phyloP scores from a whole-genome alignment of 2,888 invertebrate species.

The Epirrhoe tristata region DNA sequence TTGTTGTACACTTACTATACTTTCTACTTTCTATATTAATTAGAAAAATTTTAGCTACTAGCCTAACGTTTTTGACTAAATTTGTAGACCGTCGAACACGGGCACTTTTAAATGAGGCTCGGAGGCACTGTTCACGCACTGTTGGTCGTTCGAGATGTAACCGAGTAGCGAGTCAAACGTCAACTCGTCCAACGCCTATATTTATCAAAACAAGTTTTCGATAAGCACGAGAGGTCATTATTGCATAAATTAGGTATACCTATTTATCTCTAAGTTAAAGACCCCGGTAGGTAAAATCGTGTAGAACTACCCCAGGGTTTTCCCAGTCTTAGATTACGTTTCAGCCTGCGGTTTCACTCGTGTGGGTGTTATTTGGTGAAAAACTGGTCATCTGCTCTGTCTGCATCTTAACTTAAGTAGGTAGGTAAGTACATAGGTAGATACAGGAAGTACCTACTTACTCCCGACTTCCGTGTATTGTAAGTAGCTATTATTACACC shows the following conservation, averaged over 20 bases:
- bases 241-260: neutral
- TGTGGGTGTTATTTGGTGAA: neutral
- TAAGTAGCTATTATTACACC: too few relatives aligned
- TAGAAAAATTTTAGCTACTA: neutral
- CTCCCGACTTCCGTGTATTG: too few relatives aligned
- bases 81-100: constrained; percentile 29
- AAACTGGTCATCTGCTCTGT: too few relatives aligned
- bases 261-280: neutral
- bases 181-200: constrained; percentile 44
- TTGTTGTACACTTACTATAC: constrained; percentile 35
- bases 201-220: constrained; percentile 65
- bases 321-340: neutral
- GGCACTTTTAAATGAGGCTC: constrained; percentile 45
- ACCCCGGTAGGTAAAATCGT: neutral
- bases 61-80: constrained; percentile 30
- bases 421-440: too few relatives aligned
- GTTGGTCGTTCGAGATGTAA: constrained; percentile 49
- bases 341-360: neutral
- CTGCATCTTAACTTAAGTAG: too few relatives aligned
- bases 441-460: too few relatives aligned
- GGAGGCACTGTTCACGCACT: constrained; percentile 58
- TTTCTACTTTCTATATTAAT: neutral
- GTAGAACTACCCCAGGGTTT: neutral
- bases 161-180: constrained; percentile 53
- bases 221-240: constrained; percentile 49